These are phyloP conservation scores for Picus viridis DNA, from an alignment of 2,797 vertebrate genomes.

Conservation along the genomic window DNA sequence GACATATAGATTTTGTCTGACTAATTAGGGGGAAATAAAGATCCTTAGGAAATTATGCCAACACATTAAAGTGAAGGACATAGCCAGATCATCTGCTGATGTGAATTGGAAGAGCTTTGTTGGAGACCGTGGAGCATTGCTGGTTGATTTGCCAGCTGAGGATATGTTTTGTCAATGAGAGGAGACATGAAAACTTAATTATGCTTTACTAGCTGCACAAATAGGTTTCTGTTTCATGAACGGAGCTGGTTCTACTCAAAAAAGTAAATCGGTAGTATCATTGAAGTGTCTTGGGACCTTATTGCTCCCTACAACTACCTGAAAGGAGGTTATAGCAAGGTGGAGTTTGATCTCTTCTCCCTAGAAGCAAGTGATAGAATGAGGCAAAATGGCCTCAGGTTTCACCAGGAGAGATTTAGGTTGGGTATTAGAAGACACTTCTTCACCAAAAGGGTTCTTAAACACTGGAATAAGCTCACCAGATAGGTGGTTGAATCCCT, in stretches of 20 bases:
- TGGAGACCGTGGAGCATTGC: background rate
- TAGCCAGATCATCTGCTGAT: background rate
- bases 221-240: background rate
- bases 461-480: too few relatives aligned
- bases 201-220: background rate
- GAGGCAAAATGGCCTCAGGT: too few relatives aligned
- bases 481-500: too few relatives aligned
- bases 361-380: too few relatives aligned
- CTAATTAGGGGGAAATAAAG: background rate
- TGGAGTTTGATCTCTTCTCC: too few relatives aligned
- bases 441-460: too few relatives aligned
- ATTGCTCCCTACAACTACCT: too few relatives aligned
- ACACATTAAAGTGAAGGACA: background rate
- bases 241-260: background rate
- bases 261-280: background rate
- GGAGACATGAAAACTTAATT: constrained; percentile 28
- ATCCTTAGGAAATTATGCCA: background rate
- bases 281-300: background rate
- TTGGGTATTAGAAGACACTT: too few relatives aligned
- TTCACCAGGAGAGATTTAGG: too few relatives aligned
- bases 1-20: background rate
- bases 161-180: constrained; percentile 3
- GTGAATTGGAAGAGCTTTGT: background rate
- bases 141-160: background rate
- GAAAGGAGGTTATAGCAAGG: too few relatives aligned